Base-by-base conservation (phyloP, 2,888 invertebrate species). In the Trisateles emortualis region DNA sequence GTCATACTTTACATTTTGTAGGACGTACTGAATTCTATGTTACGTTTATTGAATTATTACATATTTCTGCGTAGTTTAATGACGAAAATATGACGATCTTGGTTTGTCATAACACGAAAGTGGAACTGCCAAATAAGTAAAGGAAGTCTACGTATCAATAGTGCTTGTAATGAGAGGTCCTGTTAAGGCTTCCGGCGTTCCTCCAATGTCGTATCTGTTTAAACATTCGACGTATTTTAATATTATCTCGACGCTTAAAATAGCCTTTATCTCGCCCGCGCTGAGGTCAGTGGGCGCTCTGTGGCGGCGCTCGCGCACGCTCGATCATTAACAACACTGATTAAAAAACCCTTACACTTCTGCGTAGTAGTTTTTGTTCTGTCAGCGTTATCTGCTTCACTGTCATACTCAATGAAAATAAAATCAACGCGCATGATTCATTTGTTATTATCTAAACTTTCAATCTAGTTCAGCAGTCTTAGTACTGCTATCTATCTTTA, bases 231-330 rank as follows among this genome's bases (percentile, higher is more conserved):
- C 84, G 85, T 88, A 84, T 87, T 83, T 43, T 78, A 80, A 87
- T 86, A 83, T 89, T 90, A 91, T 92, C 90, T 74, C 77, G 72
- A 36, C 76, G 86, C 91, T 91, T 79, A 81, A 92, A 92, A 92
- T 92, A 92, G 87, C 83, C 76, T 85, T 89, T 92, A 92, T 92
- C 92, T 91, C 85, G 86, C 83, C 78, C 78, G 80, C 77, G 75
- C 81, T 90, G 90, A 90, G 91, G 92, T 91, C 91, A 90, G 84
- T 90, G 86, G 88, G 89, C 87, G 84, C 86, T 84, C 86, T 85
- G 84, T 82, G 58, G 85, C 73, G 72, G 78, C 67, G 52, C 41
- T 35, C 41, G 11, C 82, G 78, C 83, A 86, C 81, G 78, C 79
- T 77, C 77, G 75, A 84, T 84, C 87, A 86, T 87, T 86, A 85